Evolutionary conservation across 2,888 invertebrate species (phyloP), one percentile per base, ranked within the genome.

Genomic region (Lathronympha strigana): DNA sequence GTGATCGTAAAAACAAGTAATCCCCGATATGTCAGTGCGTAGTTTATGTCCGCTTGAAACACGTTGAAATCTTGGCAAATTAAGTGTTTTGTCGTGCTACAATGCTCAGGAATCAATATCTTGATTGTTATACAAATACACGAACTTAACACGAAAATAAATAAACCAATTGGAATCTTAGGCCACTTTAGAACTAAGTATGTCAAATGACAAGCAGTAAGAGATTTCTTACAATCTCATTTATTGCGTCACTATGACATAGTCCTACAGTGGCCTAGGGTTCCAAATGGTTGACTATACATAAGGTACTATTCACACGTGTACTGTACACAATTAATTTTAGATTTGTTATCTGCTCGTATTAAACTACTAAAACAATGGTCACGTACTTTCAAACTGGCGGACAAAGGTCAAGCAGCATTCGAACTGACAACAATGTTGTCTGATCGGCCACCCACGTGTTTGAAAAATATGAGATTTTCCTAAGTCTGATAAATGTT

Each of bases 361-460:
- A n/a, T n/a, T 28, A n/a, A 38, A 19, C 17, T 11, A 60, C 5
- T 9, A 4, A 11, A 17, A 55, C 25, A 58, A 43, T 58, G 43
- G 33, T 19, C 38, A 11, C 6, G 51, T 15, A 33, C 55, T 50
- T 55, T 51, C 11, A 17, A 13, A 43, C 31, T 47, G 28, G 15
- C 3, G 38, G 28, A 33, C 51, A 58, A 51, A 58, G 57, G 63
- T 58, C 58, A 58, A 23, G n/a, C n/a, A n/a, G n/a, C n/a, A n/a
- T n/a, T n/a, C n/a, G n/a, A n/a, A n/a, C n/a, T n/a, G n/a, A n/a
- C n/a, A n/a, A n/a, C n/a, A n/a, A n/a, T n/a, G n/a, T n/a, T n/a
- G n/a, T n/a, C n/a, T n/a, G n/a, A n/a, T n/a, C n/a, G n/a, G n/a
- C n/a, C n/a, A n/a, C n/a, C n/a, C n/a, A n/a, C n/a, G n/a, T n/a